These are phyloP conservation scores for Sylvicapra grimmia DNA, from an alignment of 2,113 vertebrate genomes.

Conservation along the genomic window DNA sequence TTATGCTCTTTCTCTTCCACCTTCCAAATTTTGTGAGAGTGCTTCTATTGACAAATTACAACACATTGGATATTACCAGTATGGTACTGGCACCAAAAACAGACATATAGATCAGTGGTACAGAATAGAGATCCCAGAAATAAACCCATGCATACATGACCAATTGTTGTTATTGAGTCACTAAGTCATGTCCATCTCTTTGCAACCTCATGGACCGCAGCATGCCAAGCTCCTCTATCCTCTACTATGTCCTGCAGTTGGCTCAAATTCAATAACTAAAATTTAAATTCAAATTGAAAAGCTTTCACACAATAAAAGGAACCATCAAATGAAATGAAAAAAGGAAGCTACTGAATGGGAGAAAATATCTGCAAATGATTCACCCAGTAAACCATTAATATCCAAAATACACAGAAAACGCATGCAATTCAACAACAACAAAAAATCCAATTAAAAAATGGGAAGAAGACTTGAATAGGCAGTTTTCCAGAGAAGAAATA, in stretches of 20 bases:
- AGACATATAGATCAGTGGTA: no score
- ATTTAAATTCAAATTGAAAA: not conserved
- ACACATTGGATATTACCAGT: not conserved
- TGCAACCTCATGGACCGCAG: not conserved
- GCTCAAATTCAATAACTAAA: not conserved
- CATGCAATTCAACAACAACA: not conserved
- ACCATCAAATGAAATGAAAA: not conserved
- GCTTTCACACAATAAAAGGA: not conserved
- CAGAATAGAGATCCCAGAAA: not conserved
- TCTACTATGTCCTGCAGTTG: not conserved
- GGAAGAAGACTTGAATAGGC: not conserved
- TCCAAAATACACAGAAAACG: not conserved
- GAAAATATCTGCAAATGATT: not conserved
- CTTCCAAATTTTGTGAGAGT: not conserved
- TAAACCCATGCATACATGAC: not conserved
- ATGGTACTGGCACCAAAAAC: not conserved
- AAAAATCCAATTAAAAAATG: not conserved
- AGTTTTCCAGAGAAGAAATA: not conserved
- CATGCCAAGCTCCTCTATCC: not conserved
- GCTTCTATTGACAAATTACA: not conserved
- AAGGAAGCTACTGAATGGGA: not conserved
- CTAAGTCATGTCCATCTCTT: not conserved
- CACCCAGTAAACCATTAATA: not conserved
- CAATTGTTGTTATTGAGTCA: not conserved
- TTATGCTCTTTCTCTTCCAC: not conserved